Evolutionary conservation across 1,140 invertebrate species (phyloP), one percentile per base, ranked within the genome.

Genomic region (Neuroterus valhalla): DNA sequence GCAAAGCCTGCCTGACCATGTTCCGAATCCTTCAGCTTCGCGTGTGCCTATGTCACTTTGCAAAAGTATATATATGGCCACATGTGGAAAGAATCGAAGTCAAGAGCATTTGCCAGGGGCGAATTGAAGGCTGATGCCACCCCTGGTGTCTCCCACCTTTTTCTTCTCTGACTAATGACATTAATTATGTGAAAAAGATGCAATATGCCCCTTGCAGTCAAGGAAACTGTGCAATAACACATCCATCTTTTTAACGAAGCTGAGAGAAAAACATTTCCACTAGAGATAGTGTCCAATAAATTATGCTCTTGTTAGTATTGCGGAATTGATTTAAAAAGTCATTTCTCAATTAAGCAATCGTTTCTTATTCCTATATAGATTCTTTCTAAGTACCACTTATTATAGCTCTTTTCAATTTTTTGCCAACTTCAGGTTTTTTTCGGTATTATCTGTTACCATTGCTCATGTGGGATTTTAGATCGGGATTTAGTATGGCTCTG

Each of bases 11-110:
- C 68, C 72, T 75, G 83, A 72, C 82, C 82, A 74, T 80, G 79
- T 83, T 81, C 81, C 75, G 73, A 84, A 83, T 84, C 78, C 82
- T 83, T 84, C 75, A 81, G 31, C 76, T 72, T 72, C 75, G 31
- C 12, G 26, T 55, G 52, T 15, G 21, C 10, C 52, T 55, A 55
- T 62, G 26, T 62, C 21, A 62, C 12, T 62, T 62, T 68, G 72
- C 55, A 70, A 48, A 71, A 19, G 21, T 46, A 12, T 43, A 43
- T 55, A 50, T 43, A 66, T 62, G 26, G 55, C 31, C 55, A 62
- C 21, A 62, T 62, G 55, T n/a, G n/a, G 11, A 21, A 73, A 67
- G 52, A 84, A 84, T 78, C 48, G 78, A 72, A 84, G 76, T 82
- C 78, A 84, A 84, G 82, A 84, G 75, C 83, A 45, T 38, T 69